Percentiles rank a stretch among this genome's conserved stretches.
Conservation (phyloP, 2,797 vertebrate genomes). For the Hypotaenidia philippensis region DNA sequence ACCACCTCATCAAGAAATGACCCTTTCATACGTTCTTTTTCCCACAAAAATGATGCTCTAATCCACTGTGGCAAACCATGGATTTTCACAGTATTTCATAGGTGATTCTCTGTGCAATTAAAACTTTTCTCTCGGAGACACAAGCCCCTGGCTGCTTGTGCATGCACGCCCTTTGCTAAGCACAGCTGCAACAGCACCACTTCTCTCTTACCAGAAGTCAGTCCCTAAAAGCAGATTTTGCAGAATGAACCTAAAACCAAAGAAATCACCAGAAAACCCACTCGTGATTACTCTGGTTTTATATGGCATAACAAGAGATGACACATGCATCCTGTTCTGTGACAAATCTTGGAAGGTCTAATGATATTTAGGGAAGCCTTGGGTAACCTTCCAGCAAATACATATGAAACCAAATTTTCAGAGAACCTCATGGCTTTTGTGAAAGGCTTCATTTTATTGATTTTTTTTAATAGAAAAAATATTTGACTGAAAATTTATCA, state of each 20-base stretch:
- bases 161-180: background rate
- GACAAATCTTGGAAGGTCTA: background rate
- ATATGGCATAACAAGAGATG: background rate
- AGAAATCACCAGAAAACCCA: background rate
- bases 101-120: background rate
- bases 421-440: background rate
- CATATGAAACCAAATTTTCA: background rate
- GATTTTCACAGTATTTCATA: background rate
- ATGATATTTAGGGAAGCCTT: background rate
- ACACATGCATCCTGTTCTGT: accelerated
- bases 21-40: background rate
- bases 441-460: background rate
- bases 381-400: background rate
- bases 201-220: background rate
- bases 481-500: background rate
- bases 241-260: background rate
- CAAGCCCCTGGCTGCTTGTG: accelerated
- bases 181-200: background rate
- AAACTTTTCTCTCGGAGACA: background rate
- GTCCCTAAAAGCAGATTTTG: background rate
- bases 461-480: background rate
- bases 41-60: background rate
- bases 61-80: background rate
- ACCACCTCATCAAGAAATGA: background rate
- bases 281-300: background rate